These are phyloP conservation scores for Calidris pygmaea DNA, from an alignment of 2,113 vertebrate species.

Conservation along the genomic window DNA sequence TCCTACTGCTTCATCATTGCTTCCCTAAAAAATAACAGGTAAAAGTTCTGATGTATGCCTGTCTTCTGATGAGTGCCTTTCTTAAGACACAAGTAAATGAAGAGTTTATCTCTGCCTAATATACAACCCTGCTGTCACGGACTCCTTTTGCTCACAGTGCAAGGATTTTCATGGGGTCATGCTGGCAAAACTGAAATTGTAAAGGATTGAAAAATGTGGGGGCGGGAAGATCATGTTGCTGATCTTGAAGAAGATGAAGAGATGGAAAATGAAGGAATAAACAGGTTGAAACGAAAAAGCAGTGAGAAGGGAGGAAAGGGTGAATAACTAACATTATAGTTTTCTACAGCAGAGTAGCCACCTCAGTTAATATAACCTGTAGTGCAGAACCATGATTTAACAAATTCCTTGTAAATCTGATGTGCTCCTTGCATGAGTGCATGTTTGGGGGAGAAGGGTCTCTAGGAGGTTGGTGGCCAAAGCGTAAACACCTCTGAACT, in stretches of 20 bases:
- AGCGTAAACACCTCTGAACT: not conserved
- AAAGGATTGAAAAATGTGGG: not conserved
- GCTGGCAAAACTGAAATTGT: not conserved
- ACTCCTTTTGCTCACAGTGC: not conserved
- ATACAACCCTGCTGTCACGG: not conserved
- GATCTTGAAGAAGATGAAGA: not conserved
- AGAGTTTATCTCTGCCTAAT: not conserved
- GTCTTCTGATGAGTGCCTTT: not conserved
- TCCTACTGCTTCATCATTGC: not conserved
- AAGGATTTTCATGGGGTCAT: not conserved
- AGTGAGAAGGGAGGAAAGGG: not conserved
- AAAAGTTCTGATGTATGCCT: not conserved
- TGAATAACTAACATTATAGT: constrained; percentile 9
- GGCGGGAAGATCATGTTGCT: not conserved
- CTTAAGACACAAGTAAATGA: not conserved
- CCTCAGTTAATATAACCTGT: not conserved
- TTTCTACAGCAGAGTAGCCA: not conserved
- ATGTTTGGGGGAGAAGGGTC: not conserved
- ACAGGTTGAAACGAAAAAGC: not conserved
- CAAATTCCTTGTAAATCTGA: not conserved
- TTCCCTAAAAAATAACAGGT: not conserved
- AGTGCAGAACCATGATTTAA: not conserved
- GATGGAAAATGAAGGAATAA: not conserved
- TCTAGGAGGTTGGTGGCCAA: not conserved
- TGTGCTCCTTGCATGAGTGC: not conserved